These are phyloP conservation scores for Anhinga rufa DNA, from an alignment of 2,113 vertebrate species.

Conservation along the genomic window DNA sequence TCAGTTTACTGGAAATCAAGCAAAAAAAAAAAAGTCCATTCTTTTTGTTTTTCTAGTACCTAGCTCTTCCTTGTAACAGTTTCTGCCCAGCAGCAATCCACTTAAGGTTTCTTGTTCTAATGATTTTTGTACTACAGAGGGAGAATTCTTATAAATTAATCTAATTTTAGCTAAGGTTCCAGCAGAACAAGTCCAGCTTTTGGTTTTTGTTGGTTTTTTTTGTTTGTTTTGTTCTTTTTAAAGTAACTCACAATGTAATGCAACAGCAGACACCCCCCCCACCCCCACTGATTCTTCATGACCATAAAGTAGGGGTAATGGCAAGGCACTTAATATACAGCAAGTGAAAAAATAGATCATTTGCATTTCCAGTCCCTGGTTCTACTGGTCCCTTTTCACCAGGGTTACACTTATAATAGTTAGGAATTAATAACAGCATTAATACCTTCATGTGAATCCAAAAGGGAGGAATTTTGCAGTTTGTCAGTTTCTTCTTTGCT, in stretches of 20 bases:
- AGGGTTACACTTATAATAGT: background rate
- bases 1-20: background rate
- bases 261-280: background rate
- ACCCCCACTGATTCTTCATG: background rate
- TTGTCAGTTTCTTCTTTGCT: conserved; percentile 32
- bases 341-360: background rate
- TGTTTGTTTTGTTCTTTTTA: background rate
- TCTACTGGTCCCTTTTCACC: background rate
- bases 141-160: background rate
- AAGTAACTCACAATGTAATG: background rate
- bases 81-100: background rate
- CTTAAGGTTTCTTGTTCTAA: background rate
- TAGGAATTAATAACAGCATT: background rate
- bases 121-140: background rate
- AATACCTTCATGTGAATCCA: conserved; percentile 59
- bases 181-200: background rate
- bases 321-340: background rate
- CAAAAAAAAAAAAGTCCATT: background rate
- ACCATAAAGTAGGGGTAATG: background rate
- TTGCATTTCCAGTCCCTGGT: background rate
- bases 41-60: background rate
- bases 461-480: background rate
- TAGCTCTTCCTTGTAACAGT: background rate
- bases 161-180: background rate
- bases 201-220: background rate